Base-by-base conservation (phyloP, 2,113 vertebrate genomes). In the Lophochroa leadbeateri region DNA sequence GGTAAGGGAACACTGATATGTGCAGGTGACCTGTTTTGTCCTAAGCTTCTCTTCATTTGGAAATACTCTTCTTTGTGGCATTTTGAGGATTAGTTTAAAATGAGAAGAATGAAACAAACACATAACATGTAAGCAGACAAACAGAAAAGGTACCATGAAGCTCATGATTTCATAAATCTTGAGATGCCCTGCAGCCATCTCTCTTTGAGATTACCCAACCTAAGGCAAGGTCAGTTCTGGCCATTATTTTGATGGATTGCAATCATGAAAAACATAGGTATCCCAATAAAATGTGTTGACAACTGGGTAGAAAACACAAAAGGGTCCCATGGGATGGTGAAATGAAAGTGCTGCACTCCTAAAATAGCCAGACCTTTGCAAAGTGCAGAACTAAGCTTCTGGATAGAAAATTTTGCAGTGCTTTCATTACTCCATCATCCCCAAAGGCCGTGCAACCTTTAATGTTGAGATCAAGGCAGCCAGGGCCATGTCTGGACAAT, bases 211-310 rank as follows among this genome's bases (percentile, higher is more conserved):
- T 60, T 75, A 69, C 69, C 65, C 80, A 93, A 25, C 24, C 65
- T 28, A 61, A 88, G 74, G 81, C 27, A 85, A 96, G 88, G 83
- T 82, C 91, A 92, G 77, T 64, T 57, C 80, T 76, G 57, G 77
- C 49, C 49, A 10, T 95, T 95, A 85, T 68, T 94, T 76, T 92
- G 86, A 95, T 76, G 70, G 90, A 96, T 15, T 93, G 57, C 65
- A 82, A 81, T 76, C 65, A 79, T 57, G 70, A 77, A 96, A 94
- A 94, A 84, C 0, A 3, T 46, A 91, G 77, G 92, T 91, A 91
- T 91, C 82, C 50, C 79, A 92, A 94, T 94, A 93, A 94, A 96
- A 92, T 11, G 76, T 80, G 87, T 77, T 92, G 92, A 93, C 76
- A 92, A 53, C 55, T 8, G n/a, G 27, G 57, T 49, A 95, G 75